A percentile compares a stretch with the other conserved stretches of the same genome.
Conservation (phyloP, 2,888 invertebrate genomes). For the Tipula unca region DNA sequence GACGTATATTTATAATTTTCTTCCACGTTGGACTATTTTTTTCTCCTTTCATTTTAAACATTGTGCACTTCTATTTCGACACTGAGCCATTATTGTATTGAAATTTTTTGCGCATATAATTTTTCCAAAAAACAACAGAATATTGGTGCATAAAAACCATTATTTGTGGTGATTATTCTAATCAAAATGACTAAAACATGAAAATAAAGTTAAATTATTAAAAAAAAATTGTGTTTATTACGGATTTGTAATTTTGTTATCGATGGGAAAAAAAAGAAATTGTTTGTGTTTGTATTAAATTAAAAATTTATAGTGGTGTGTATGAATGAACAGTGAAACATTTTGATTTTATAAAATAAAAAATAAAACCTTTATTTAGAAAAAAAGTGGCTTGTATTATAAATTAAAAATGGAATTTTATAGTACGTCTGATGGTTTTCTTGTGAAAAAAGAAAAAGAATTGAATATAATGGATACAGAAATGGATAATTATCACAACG, state of each 20-base stretch:
- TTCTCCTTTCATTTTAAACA: background rate
- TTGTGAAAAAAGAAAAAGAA: slow-evolving; percentile 4
- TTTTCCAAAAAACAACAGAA: background rate
- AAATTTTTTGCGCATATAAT: background rate
- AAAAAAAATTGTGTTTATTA: background rate
- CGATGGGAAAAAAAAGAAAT: background rate
- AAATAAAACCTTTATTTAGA: background rate
- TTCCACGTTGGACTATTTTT: background rate
- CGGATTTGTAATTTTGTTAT: background rate
- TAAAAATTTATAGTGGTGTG: background rate
- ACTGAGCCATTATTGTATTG: background rate
- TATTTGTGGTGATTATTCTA: background rate
- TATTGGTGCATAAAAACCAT: background rate
- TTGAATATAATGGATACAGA: background rate
- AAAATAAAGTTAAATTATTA: background rate
- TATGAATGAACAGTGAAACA: background rate
- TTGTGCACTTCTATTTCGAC: background rate
- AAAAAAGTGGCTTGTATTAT: background rate
- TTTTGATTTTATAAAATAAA: background rate
- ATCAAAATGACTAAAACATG: background rate
- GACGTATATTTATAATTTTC: background rate
- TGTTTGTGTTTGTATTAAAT: background rate
- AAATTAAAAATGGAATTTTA: background rate
- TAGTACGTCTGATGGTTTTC: background rate
- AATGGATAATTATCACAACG: background rate